Evolutionary conservation across 2,113 vertebrate species (phyloP).

Genomic region (Grammomys surdaster): DNA sequence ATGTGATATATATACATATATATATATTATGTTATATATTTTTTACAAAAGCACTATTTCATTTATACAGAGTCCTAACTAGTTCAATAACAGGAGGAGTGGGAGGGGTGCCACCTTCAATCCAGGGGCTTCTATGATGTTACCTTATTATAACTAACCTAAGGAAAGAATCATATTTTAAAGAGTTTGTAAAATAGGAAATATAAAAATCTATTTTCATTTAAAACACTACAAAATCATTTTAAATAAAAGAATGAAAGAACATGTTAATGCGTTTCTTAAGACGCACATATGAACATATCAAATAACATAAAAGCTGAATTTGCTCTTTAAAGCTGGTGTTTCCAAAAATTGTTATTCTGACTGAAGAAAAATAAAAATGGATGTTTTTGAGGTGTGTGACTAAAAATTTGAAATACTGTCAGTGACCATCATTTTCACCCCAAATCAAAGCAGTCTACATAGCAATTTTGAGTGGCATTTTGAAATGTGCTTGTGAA

Average conservation of each 20-base stretch:
- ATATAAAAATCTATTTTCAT: not conserved
- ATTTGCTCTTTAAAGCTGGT: slow-evolving; percentile 47
- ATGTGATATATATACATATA: not conserved
- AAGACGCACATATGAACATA: not conserved
- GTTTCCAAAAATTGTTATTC: slow-evolving; percentile 41
- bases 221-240: not conserved
- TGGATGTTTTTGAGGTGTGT: slow-evolving; percentile 35
- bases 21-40: not conserved
- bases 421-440: slow-evolving; percentile 67
- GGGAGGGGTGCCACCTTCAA: slow-evolving; percentile 78
- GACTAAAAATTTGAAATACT: slow-evolving; percentile 66
- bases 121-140: slow-evolving; percentile 79
- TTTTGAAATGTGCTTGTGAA: slow-evolving; percentile 78
- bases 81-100: slow-evolving; percentile 72
- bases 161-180: slow-evolving; percentile 72
- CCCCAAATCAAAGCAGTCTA: slow-evolving; percentile 27
- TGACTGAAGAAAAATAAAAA: slow-evolving; percentile 60
- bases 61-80: slow-evolving; percentile 89
- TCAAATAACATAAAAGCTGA: slow-evolving; percentile 19
- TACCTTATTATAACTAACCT: slow-evolving; percentile 80
- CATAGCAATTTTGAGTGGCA: slow-evolving; percentile 67
- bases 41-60: slow-evolving; percentile 88
- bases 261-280: not conserved
- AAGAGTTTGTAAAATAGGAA: not conserved
- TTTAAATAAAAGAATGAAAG: slow-evolving; percentile 27